phyloP scores from a whole-genome alignment of 2,113 vertebrate genomes.

The Nyctibius bracteatus region DNA sequence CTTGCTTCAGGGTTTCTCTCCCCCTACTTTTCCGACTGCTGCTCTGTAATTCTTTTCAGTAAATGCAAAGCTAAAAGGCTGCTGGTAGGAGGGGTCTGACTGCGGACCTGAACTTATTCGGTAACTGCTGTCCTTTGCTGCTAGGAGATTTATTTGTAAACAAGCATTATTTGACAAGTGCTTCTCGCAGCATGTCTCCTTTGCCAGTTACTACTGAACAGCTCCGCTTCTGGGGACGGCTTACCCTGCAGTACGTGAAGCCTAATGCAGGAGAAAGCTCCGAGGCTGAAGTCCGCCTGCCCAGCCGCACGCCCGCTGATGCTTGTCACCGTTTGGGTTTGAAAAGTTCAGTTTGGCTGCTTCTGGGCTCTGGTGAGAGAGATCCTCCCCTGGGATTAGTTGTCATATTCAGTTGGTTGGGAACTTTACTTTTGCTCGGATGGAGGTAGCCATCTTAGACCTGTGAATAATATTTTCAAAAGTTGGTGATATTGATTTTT shows the following conservation, averaged over 20 bases:
- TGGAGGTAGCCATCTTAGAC: background rate
- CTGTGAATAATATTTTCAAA: background rate
- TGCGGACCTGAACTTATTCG: constrained; percentile 33
- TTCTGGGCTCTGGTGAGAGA: background rate
- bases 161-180: constrained; percentile 67
- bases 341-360: constrained; percentile 28
- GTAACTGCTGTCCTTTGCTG: constrained; percentile 35
- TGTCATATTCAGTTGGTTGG: background rate
- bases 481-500: background rate
- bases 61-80: background rate
- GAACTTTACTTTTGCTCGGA: background rate
- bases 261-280: constrained; percentile 1
- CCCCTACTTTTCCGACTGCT: background rate
- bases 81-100: constrained; percentile 24
- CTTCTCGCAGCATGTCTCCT: constrained; percentile 61
- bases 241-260: constrained; percentile 32
- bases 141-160: constrained; percentile 74
- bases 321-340: constrained; percentile 16
- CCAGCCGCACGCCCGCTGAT: background rate
- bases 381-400: background rate
- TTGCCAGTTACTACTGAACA: constrained; percentile 54
- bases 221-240: constrained; percentile 53
- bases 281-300: background rate
- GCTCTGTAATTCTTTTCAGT: constrained; percentile 4
- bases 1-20: background rate